Conservation (phyloP, 37 sponge, comb jelly and placozoan species). For the Lycopodina hypogea region DNA sequence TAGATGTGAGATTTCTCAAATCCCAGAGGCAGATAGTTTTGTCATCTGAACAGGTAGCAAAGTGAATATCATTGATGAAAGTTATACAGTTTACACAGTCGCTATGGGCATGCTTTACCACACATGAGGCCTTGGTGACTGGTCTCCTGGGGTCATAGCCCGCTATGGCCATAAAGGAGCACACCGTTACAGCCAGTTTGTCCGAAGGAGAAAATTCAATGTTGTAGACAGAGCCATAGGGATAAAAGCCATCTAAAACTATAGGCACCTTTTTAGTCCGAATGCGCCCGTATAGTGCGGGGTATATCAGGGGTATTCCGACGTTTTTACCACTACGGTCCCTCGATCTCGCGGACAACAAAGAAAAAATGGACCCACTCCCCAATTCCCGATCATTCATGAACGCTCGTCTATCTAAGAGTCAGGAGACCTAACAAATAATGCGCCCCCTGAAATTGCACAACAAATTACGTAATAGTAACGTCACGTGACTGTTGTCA, state of each 20-base stretch:
- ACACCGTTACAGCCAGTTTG: slow-evolving; percentile 13
- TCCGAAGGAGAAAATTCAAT: slow-evolving; percentile 53
- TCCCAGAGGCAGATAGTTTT: slow-evolving; percentile 58
- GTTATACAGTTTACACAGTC: slow-evolving; percentile 62
- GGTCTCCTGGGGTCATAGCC: slow-evolving; percentile 21
- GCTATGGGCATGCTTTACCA: slow-evolving; percentile 26
- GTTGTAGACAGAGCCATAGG: slow-evolving; percentile 60
- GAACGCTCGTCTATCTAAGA: no score
- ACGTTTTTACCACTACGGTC: not conserved
- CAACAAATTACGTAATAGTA: no score
- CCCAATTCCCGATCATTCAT: not conserved
- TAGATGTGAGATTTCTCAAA: slow-evolving; percentile 6
- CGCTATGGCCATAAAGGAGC: slow-evolving; percentile 7
- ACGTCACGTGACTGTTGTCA: no score
- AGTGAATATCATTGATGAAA: slow-evolving; percentile 21
- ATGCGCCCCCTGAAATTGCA: not conserved
- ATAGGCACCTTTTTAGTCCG: not conserved
- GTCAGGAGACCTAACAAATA: no score
- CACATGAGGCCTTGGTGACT: not conserved
- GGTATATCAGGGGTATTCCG: not conserved
- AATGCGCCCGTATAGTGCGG: not conserved
- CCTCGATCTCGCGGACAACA: not conserved
- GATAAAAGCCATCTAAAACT: not conserved
- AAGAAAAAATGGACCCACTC: not conserved
- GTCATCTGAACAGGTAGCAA: slow-evolving; percentile 71